Percentiles rank a stretch among this genome's conserved stretches.
phyloP scores from a whole-genome alignment of 53 echinoderm and acorn worm species.

The Actinopyga echinites region DNA sequence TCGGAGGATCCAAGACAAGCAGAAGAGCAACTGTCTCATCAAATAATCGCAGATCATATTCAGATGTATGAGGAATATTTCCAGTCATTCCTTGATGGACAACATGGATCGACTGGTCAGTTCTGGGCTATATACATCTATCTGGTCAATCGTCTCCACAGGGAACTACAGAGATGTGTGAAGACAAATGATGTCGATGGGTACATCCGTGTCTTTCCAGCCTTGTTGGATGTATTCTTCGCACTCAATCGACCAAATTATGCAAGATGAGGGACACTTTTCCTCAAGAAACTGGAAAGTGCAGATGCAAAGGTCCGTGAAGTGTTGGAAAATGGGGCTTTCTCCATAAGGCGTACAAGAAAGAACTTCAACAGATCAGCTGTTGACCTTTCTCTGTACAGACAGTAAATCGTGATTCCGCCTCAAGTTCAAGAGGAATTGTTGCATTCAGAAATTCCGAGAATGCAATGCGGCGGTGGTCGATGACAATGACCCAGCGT shows the following conservation, averaged over 20 bases:
- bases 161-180: conserved; percentile 63
- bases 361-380: conserved; percentile 44
- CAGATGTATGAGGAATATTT: conserved; percentile 57
- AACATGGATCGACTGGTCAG: conserved; percentile 45
- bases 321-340: conserved; percentile 55
- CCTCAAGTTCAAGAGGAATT: conserved; percentile 59
- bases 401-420: conserved; percentile 61
- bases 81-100: conserved; percentile 34
- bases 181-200: conserved; percentile 65
- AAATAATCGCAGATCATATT: conserved; percentile 40
- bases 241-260: conserved; percentile 72
- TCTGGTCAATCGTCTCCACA: conserved; percentile 65
- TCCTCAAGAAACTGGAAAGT: conserved; percentile 55
- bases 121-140: conserved; percentile 54
- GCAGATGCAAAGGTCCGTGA: too few species aligned
- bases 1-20: background rate
- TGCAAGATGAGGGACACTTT: conserved; percentile 72
- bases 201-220: conserved; percentile 56
- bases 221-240: conserved; percentile 57
- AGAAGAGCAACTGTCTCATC: conserved; percentile 48
- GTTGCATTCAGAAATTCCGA: conserved; percentile 55
- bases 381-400: conserved; percentile 68
- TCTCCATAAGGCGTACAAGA: conserved; percentile 61
- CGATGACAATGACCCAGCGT: conserved; percentile 56
- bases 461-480: conserved; percentile 60